These are phyloP conservation scores for Agonum fuliginosum DNA, from an alignment of 2,888 invertebrate genomes.

Conservation along the genomic window DNA sequence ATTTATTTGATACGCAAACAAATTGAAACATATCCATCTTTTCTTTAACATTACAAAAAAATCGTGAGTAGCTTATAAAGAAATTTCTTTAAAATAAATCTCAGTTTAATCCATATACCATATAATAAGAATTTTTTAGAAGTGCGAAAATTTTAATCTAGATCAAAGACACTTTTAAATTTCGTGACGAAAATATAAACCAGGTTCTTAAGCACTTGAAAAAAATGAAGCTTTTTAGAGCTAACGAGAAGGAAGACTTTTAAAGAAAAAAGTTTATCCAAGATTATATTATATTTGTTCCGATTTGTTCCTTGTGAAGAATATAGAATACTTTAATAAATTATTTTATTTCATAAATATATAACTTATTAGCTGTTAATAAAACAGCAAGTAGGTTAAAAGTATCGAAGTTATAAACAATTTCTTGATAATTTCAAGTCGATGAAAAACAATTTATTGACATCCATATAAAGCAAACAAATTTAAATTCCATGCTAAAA, in stretches of 20 bases:
- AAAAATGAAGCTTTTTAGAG: background rate
- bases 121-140: no score
- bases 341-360: no score
- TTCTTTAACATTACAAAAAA: no score
- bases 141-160: slow-evolving; percentile 21
- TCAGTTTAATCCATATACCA: no score
- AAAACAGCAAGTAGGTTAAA: slow-evolving; percentile 14
- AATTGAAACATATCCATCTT: no score
- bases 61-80: no score
- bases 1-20: no score
- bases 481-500: slow-evolving; percentile 16
- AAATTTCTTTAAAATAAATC: no score
- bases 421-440: slow-evolving; percentile 7
- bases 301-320: slow-evolving; percentile 7
- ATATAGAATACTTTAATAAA: no score
- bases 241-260: slow-evolving; percentile 7
- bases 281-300: no score
- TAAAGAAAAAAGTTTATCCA: background rate
- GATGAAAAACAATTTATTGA: slow-evolving; percentile 24
- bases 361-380: no score
- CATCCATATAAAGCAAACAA: slow-evolving; percentile 14
- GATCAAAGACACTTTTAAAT: slow-evolving; percentile 27
- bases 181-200: slow-evolving; percentile 35
- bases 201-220: slow-evolving; percentile 12
- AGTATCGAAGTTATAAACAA: slow-evolving; percentile 12